These are phyloP conservation scores for Sinosuthora webbiana DNA, from an alignment of 2,113 vertebrate species.

Conservation along the genomic window DNA sequence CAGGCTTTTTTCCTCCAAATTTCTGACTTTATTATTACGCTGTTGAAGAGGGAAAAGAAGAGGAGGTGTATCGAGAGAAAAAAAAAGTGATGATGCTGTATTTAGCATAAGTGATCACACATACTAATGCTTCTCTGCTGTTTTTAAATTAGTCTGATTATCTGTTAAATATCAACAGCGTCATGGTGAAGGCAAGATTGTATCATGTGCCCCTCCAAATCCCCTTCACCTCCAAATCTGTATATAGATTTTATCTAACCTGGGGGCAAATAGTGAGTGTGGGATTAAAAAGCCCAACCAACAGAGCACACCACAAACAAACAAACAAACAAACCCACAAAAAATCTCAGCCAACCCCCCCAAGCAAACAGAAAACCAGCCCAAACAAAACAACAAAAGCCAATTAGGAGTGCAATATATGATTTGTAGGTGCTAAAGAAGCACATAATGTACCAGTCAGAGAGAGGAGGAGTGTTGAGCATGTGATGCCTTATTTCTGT, in stretches of 20 bases:
- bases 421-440: not conserved
- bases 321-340: too few relatives aligned
- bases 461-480: not conserved
- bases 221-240: not conserved
- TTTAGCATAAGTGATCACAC: not conserved
- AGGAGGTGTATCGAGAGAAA: not conserved
- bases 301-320: not conserved
- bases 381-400: not conserved
- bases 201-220: not conserved
- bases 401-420: not conserved
- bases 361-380: not conserved
- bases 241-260: not conserved
- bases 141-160: not conserved
- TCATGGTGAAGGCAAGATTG: not conserved
- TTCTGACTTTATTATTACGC: not conserved
- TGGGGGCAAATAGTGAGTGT: not conserved
- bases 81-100: not conserved
- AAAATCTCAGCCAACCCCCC: not conserved
- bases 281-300: not conserved
- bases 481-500: not conserved
- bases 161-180: not conserved
- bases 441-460: not conserved
- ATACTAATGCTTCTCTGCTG: not conserved
- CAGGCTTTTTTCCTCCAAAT: not conserved
- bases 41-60: not conserved